Evolutionary conservation across 1,140 invertebrate species (phyloP).

Genomic region (Microvelia longipes): DNA sequence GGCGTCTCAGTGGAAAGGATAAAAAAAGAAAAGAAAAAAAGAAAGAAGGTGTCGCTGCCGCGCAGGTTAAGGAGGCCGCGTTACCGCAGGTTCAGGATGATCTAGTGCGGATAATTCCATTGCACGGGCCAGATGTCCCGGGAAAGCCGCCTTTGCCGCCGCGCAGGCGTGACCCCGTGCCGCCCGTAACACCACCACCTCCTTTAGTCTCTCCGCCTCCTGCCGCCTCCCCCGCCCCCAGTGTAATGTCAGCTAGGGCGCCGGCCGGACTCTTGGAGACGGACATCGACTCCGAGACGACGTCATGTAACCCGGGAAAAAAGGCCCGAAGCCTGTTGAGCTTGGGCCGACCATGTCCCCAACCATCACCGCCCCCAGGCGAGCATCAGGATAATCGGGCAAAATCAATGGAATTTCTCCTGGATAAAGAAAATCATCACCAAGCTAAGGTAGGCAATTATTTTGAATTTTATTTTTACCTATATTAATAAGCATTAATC

Average conservation of each 20-base stretch:
- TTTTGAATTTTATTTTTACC: background rate
- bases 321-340: constrained; percentile 62
- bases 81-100: constrained; percentile 14
- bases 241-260: constrained; percentile 14
- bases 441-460: constrained; percentile 58
- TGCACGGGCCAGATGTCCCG: constrained; percentile 30
- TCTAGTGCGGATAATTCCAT: constrained; percentile 29
- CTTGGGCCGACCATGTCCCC: constrained; percentile 40
- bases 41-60: constrained; percentile 24
- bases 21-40: constrained; percentile 26
- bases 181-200: constrained; percentile 11
- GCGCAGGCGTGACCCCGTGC: constrained; percentile 9
- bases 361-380: constrained; percentile 20
- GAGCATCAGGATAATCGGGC: constrained; percentile 37
- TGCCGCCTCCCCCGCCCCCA: constrained; percentile 25
- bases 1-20: constrained; percentile 33
- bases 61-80: constrained; percentile 7
- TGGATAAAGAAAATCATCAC: constrained; percentile 73
- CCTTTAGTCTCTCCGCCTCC: constrained; percentile 28
- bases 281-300: constrained; percentile 57
- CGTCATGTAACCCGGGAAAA: constrained; percentile 20
- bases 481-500: background rate
- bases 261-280: constrained; percentile 47
- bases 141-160: constrained; percentile 19
- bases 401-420: constrained; percentile 84